Evolutionary conservation across 2,888 invertebrate species (phyloP).

Genomic region (Stramonita haemastoma): DNA sequence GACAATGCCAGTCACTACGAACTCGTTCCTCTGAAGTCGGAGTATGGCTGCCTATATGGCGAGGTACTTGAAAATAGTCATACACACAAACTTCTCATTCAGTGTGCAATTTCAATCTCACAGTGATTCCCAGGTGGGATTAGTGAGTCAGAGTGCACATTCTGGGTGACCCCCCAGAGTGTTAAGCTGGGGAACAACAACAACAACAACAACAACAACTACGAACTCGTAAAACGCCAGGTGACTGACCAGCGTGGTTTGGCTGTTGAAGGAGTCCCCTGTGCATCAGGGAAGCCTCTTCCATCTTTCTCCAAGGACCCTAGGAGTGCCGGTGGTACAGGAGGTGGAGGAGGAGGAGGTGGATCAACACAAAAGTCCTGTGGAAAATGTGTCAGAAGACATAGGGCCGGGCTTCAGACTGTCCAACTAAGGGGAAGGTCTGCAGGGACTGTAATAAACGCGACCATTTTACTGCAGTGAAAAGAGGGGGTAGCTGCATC

Average conservation of each 20-base stretch:
- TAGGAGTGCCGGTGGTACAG: not conserved
- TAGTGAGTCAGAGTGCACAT: too few relatives aligned
- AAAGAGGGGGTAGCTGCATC: not conserved
- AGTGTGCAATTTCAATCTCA: too few relatives aligned
- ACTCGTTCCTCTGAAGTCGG: too few relatives aligned
- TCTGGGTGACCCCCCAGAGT: too few relatives aligned
- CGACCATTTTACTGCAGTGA: constrained; percentile 2
- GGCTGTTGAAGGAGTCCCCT: not conserved
- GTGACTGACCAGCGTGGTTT: not conserved
- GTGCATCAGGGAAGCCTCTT: not conserved
- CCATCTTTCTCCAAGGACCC: not conserved
- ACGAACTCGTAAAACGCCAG: constrained; percentile 24
- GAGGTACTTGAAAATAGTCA: too few relatives aligned
- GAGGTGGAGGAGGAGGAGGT: too few relatives aligned
- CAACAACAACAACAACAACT: too few relatives aligned
- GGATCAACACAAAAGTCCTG: not conserved
- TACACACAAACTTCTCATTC: too few relatives aligned
- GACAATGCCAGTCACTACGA: too few relatives aligned
- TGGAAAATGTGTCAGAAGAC: not conserved
- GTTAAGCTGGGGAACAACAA: too few relatives aligned
- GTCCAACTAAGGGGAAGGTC: constrained; percentile 11
- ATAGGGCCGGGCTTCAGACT: not conserved
- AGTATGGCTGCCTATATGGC: too few relatives aligned
- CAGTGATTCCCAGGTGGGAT: too few relatives aligned
- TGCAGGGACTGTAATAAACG: not conserved